These are phyloP conservation scores for Poeciliopsis gracilis DNA, from an alignment of 2,797 vertebrate species.

Conservation along the genomic window DNA sequence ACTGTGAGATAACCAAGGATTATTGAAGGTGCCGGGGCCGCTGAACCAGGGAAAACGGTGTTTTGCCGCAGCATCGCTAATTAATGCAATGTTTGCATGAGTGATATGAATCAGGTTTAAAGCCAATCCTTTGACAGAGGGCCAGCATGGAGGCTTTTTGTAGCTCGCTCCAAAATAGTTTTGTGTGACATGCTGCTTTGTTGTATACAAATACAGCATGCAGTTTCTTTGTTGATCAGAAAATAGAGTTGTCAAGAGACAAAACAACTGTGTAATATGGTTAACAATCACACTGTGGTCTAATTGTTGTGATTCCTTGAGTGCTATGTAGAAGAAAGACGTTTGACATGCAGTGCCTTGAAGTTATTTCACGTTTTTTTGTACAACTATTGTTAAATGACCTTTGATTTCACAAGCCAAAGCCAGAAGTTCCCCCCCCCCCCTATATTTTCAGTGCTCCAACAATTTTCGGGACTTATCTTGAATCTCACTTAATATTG, in stretches of 20 bases:
- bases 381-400: background rate
- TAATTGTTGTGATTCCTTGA: background rate
- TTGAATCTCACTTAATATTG: background rate
- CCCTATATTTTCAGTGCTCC: background rate
- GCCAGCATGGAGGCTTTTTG: conserved; percentile 30
- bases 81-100: conserved; percentile 63
- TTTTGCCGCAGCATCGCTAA: conserved; percentile 64
- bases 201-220: conserved; percentile 6
- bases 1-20: conserved; percentile 70
- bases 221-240: background rate
- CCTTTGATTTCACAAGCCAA: background rate
- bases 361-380: background rate
- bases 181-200: background rate
- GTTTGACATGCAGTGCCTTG: background rate
- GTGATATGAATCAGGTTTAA: conserved; percentile 56
- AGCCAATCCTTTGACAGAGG: conserved; percentile 56
- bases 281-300: background rate
- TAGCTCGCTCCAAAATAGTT: background rate
- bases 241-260: background rate
- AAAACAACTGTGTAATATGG: background rate
- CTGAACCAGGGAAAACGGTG: conserved; percentile 61
- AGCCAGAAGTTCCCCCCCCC: background rate
- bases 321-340: background rate
- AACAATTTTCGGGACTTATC: background rate
- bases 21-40: conserved; percentile 63